A percentile compares a stretch with the other conserved stretches of the same genome.
Conservation (phyloP, 2,888 invertebrate genomes). For the Orgyia antiqua region DNA sequence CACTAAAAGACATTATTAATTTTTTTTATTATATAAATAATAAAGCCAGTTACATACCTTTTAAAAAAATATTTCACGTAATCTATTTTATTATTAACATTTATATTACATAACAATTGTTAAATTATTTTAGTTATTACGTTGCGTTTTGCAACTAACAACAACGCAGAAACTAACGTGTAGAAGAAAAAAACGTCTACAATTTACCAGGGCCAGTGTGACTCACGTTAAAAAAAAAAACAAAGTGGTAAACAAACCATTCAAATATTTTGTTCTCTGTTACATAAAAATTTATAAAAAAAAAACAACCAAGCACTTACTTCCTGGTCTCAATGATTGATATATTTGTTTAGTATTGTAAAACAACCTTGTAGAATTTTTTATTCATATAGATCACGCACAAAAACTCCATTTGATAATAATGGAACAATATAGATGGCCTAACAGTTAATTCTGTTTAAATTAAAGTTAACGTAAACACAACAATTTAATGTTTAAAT, state of each 20-base stretch:
- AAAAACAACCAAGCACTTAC: slow-evolving; percentile 18
- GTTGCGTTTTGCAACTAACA: too few species aligned
- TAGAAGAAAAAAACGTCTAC: too few species aligned
- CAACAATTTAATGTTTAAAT: slow-evolving; percentile 11
- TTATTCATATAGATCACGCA: slow-evolving; percentile 3
- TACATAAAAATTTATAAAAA: slow-evolving; percentile 11
- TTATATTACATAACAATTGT: too few species aligned
- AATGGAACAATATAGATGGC: slow-evolving; percentile 6
- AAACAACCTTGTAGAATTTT: slow-evolving; percentile 19
- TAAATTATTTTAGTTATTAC: too few species aligned
- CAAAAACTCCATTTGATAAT: not conserved
- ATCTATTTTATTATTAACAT: too few species aligned
- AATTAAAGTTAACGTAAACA: slow-evolving; percentile 16
- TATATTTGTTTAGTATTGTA: slow-evolving; percentile 14
- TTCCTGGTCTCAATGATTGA: slow-evolving; percentile 24
- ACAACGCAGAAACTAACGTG: too few species aligned
- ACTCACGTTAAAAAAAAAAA: too few species aligned
- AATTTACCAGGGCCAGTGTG: too few species aligned
- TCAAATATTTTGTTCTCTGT: slow-evolving; percentile 17
- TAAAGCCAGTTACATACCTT: too few species aligned
- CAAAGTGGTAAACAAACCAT: slow-evolving; percentile 19
- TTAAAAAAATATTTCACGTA: too few species aligned
- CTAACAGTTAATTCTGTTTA: slow-evolving; percentile 11
- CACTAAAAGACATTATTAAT: too few species aligned
- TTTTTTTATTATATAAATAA: too few species aligned